phyloP scores from a whole-genome alignment of 64 coral and sea anemone genomes.

The Montipora efflorescens region DNA sequence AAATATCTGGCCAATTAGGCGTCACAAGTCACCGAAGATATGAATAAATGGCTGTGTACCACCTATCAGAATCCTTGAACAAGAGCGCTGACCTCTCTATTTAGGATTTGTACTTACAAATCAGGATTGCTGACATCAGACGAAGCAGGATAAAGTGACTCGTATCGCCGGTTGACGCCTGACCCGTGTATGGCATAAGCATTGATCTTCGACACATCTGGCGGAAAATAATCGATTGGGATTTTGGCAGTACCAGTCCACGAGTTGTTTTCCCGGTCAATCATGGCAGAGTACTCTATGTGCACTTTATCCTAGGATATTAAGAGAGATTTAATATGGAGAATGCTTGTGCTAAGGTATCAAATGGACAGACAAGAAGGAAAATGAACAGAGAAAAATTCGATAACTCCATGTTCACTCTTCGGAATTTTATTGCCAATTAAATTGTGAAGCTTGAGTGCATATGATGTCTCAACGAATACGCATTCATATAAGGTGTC shows the following conservation, averaged over 20 bases:
- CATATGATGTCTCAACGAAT: no score
- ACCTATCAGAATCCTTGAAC: no score
- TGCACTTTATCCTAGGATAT: constrained; percentile 77
- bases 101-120: constrained; percentile 70
- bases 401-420: no score
- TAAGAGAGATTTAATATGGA: not conserved
- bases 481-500: no score
- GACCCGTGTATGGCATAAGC: constrained; percentile 90
- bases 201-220: constrained; percentile 79
- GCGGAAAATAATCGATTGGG: constrained; percentile 90
- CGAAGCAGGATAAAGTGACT: constrained; percentile 81
- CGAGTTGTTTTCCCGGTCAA: constrained; percentile 51
- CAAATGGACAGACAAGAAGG: no score
- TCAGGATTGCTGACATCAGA: constrained; percentile 56
- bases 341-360: not conserved
- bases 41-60: no score
- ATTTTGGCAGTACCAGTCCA: constrained; percentile 84
- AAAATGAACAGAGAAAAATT: no score
- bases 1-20: no score
- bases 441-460: no score
- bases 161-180: constrained; percentile 40
- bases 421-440: no score
- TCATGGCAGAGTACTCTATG: constrained; percentile 76
- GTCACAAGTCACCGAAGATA: no score
- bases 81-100: no score